These are phyloP conservation scores for Syndactyla subalaris DNA, from an alignment of 2,797 vertebrate species.

Conservation along the genomic window DNA sequence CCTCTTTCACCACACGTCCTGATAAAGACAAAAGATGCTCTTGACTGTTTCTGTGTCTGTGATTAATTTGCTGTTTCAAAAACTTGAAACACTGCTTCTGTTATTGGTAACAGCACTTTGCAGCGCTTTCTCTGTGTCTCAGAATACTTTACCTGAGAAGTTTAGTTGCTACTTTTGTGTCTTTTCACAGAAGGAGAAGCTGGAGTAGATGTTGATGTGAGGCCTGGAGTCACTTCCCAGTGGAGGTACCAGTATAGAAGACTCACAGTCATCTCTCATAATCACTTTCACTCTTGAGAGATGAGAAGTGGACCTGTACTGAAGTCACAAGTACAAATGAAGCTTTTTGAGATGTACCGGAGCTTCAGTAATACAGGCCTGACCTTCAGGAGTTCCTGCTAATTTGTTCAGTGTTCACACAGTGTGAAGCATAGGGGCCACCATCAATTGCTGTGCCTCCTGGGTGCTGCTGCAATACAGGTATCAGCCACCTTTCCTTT, in stretches of 20 bases:
- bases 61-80: not conserved
- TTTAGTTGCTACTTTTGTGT: not conserved
- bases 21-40: not conserved
- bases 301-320: not conserved
- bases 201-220: not conserved
- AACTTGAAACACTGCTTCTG: not conserved
- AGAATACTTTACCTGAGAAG: not conserved
- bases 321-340: accelerated
- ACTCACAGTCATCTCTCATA: not conserved
- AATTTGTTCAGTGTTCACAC: not conserved
- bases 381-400: not conserved
- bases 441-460: not conserved
- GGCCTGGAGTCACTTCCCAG: not conserved
- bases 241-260: not conserved
- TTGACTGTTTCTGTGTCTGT: not conserved
- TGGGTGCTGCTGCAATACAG: not conserved
- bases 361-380: not conserved
- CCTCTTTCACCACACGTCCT: accelerated
- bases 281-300: not conserved
- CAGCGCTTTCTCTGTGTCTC: not conserved
- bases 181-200: not conserved
- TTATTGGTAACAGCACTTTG: not conserved
- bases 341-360: not conserved
- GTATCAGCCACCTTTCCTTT: not conserved
- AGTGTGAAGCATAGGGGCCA: not conserved